Evolutionary conservation across 2,888 invertebrate genomes (phyloP).

Genomic region (Eupithecia pulchellata): DNA sequence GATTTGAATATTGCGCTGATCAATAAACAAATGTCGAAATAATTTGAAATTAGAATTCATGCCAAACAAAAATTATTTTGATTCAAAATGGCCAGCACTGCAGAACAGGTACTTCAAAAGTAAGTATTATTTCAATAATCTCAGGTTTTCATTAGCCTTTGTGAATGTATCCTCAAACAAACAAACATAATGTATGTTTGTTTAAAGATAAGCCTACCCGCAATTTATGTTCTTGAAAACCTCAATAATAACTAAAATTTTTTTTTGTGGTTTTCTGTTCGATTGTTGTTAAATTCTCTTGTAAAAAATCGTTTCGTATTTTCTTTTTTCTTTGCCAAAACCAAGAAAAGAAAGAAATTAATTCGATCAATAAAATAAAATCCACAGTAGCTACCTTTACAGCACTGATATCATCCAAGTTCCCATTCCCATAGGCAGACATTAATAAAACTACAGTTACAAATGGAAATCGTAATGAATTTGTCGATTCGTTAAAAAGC

Average conservation of each 20-base stretch:
- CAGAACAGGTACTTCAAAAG: too few relatives aligned
- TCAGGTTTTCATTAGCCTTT: neutral
- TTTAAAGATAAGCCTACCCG: neutral
- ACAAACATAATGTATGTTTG: too few relatives aligned
- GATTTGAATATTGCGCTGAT: too few relatives aligned
- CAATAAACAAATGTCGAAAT: too few relatives aligned
- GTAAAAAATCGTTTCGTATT: neutral
- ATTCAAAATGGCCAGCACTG: too few relatives aligned
- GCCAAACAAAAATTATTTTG: too few relatives aligned
- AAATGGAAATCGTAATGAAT: conserved; percentile 39
- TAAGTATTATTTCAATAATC: too few relatives aligned
- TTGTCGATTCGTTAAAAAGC: conserved; percentile 42
- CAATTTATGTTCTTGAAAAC: neutral
- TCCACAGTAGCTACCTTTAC: neutral
- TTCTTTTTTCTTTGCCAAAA: neutral
- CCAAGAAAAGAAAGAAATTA: neutral
- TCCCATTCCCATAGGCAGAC: conserved; percentile 23
- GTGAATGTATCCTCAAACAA: too few relatives aligned
- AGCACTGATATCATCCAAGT: neutral
- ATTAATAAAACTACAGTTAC: conserved; percentile 29
- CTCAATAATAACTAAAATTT: neutral
- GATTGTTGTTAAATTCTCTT: neutral
- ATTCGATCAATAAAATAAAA: neutral
- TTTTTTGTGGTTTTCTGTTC: neutral
- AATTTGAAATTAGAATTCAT: too few relatives aligned